phyloP scores from a whole-genome alignment of 2,797 vertebrate genomes.

The Dendrocincla fuliginosa region DNA sequence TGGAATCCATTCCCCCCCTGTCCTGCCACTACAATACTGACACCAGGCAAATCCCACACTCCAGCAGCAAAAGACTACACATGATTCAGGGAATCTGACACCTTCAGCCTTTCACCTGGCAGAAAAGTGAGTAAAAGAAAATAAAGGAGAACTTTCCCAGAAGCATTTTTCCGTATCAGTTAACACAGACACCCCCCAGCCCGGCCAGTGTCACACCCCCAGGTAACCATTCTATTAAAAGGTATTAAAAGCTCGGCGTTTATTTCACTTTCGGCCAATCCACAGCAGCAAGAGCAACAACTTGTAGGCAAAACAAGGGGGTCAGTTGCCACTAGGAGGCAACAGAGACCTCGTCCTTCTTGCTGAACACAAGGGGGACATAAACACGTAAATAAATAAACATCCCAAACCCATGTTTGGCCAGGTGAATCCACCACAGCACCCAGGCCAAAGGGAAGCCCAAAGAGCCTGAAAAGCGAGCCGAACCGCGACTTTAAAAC shows the following conservation, averaged over 20 bases:
- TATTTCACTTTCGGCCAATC: rapidly evolving
- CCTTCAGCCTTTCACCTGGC: background rate
- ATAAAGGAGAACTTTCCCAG: background rate
- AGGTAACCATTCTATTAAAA: background rate
- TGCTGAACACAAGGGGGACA: background rate
- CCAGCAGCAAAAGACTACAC: background rate
- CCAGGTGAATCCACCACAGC: background rate
- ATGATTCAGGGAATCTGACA: background rate
- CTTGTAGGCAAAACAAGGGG: too few species aligned
- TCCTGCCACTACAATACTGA: background rate
- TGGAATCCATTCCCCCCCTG: too few species aligned
- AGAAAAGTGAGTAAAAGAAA: background rate
- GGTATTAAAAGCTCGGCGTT: background rate
- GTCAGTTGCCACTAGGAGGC: background rate
- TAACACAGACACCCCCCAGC: background rate
- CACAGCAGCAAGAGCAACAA: background rate
- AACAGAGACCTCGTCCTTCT: background rate
- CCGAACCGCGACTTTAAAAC: rapidly evolving
- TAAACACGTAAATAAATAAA: rapidly evolving
- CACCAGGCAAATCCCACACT: background rate
- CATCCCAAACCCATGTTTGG: rapidly evolving
- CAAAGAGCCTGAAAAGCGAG: too few species aligned
- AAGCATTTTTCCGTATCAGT: background rate
- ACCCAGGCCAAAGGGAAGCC: too few species aligned
- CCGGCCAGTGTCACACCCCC: too few species aligned